Evolutionary conservation across 2,113 vertebrate species (phyloP), one percentile per base, ranked within the genome.

Genomic region (Mesocricetus auratus): DNA sequence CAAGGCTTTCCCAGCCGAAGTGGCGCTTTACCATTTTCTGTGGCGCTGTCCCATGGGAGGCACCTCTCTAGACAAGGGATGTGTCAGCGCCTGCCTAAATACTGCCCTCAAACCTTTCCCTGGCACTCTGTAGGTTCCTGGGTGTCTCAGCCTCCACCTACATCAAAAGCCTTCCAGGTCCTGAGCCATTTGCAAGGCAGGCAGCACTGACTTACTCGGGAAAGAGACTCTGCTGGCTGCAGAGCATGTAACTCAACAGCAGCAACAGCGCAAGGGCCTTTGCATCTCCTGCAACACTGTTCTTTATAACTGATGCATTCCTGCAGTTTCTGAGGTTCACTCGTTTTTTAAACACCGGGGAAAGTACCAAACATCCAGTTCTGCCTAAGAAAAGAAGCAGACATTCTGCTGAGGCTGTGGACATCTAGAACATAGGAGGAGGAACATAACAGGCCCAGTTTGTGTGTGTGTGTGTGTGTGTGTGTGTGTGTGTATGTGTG

Each of bases 11-110:
- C 87, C 50, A 0, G 17, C 22, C 24, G 11, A 17, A 78, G 39
- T 4, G 22, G n/a, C 13, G n/a, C 82, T 93, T 98, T 99, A 98
- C 98, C 98, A 98, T 99, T 98, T 98, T 98, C 98, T 98, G 97
- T 97, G 96, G 94, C 96, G 95, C 98, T 56, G 86, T 97, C 94
- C 96, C 97, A 95, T 58, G 98, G 69, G 97, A 97, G 96, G 95
- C 93, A 95, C 96, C 98, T 97, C 58, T 93, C 89, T 1, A 94
- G 98, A 97, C 97, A 96, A 58, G 98, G 97, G 98, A 98, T 98
- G 94, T 98, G 98, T 98, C 97, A 53, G 98, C 93, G 98, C 98
- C 98, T 98, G 98, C 96, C 98, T 97, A 21, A 26, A 97, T 93
- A 82, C 94, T 56, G 96, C 89, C 98, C 98, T 95, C 98, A 97